Evolutionary conservation across 2,797 vertebrate genomes (phyloP), one percentile per base, ranked within the genome.

Genomic region (Hydrocynus forskahlii): DNA sequence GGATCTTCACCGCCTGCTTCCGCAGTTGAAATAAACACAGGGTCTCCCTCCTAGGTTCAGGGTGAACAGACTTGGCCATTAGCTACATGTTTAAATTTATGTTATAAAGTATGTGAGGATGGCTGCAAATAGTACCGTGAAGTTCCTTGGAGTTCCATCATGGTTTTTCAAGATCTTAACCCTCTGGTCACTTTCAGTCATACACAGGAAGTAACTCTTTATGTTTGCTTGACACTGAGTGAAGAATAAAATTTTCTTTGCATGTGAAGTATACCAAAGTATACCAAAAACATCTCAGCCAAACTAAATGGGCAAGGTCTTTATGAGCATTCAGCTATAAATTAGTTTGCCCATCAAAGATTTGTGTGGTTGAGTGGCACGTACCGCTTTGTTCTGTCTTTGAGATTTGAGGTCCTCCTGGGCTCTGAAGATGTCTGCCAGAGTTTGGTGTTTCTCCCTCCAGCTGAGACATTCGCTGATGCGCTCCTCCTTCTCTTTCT

Each of bases 171-270:
- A 91, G 17, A 95, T 94, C 84, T 91, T 94, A 0, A 95, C 90
- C 52, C 89, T 90, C 88, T 95, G 94, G 62, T 94, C 89, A 12
- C 92, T 95, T 77, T 95, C 94, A 0, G 94, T 92, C 94, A 94
- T 92, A 74, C 95, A 95, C 67, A 95, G 88, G 86, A 95, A 91
- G 77, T 91, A 95, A 80, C 89, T 95, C 89, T 92, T 95, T 82
- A 95, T 94, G 87, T 93, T 94, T 29, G 90, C 93, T 81, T 95
- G 95, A 84, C 94, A 92, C 94, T 95, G 86, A 29, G 4, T 16
- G 23, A 45, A 71, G 73, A 79, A 13, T 10, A 45, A 23, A 13
- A 35, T 12, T 60, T n/a, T 81, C 10, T 40, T 68, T 10, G 12
- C 29, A 21, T 48, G 13, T 48, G 10, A 21, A 60, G 21, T 19